Conservation (phyloP, 2,888 invertebrate species). For the Eledona agricola region DNA sequence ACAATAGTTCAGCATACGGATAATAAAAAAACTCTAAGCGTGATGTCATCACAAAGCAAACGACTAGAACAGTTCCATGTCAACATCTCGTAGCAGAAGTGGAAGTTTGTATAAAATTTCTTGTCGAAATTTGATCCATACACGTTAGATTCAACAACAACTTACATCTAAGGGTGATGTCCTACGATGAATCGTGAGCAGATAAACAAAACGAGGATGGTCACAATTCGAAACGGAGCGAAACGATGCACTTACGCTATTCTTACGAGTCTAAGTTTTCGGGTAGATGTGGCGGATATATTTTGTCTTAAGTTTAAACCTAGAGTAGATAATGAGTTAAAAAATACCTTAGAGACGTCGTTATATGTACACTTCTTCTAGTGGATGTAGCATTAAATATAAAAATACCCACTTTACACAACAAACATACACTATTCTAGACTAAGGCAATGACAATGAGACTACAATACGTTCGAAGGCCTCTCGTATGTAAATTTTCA, state of each 20-base stretch:
- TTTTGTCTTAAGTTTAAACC: conserved; percentile 17
- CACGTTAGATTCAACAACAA: conserved; percentile 22
- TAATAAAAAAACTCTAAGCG: conserved; percentile 32
- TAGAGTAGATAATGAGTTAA: conserved; percentile 30
- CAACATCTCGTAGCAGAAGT: conserved; percentile 14
- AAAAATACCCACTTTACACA: conserved; percentile 35
- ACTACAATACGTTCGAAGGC: conserved; percentile 37
- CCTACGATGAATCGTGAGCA: background rate
- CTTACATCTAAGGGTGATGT: conserved; percentile 7
- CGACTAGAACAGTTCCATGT: conserved; percentile 27
- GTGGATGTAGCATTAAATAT: conserved; percentile 31
- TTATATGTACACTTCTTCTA: conserved; percentile 18
- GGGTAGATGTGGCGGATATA: conserved; percentile 38
- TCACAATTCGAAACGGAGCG: too few relatives aligned
- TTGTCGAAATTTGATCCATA: conserved; percentile 13
- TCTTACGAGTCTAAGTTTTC: conserved; percentile 26
- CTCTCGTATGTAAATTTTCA: conserved; percentile 28
- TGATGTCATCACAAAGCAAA: conserved; percentile 17
- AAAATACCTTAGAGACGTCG: conserved; percentile 28
- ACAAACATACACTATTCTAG: conserved; percentile 23
- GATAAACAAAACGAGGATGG: conserved; percentile 6
- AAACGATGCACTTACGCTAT: conserved; percentile 8
- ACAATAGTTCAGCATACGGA: conserved; percentile 26
- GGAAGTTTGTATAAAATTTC: conserved; percentile 29
- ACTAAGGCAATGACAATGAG: conserved; percentile 34